Evolutionary conservation across 2,888 invertebrate genomes (phyloP).

Genomic region (Clanis bilineata): DNA sequence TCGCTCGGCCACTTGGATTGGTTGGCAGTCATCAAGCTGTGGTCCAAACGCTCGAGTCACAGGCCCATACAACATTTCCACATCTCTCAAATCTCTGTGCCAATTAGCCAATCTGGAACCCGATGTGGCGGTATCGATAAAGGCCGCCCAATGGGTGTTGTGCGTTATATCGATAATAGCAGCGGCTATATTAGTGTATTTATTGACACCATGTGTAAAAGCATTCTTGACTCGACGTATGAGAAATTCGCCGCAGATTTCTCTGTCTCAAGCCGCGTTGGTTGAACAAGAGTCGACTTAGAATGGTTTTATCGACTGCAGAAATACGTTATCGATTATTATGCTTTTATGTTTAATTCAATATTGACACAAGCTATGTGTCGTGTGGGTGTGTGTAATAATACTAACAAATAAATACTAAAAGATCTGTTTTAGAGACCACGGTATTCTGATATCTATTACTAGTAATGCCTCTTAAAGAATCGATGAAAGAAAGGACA

Average conservation of each 20-base stretch:
- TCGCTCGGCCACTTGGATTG: conserved; percentile 71
- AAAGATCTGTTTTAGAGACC: too few relatives aligned
- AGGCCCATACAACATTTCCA: conserved; percentile 61
- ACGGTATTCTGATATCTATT: too few relatives aligned
- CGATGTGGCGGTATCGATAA: conserved; percentile 56
- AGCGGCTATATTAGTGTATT: conserved; percentile 55
- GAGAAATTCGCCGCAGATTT: conserved; percentile 54
- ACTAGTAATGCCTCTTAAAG: too few relatives aligned
- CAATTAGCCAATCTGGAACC: conserved; percentile 42
- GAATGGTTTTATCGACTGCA: conserved; percentile 5
- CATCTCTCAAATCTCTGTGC: conserved; percentile 49
- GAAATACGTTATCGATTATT: background rate
- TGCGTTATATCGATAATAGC: conserved; percentile 63
- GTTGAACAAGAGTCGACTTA: conserved; percentile 50
- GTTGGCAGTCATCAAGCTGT: conserved; percentile 67
- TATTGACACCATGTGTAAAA: conserved; percentile 64
- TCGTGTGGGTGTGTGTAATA: too few relatives aligned
- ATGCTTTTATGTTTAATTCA: background rate
- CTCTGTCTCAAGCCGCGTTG: conserved; percentile 64
- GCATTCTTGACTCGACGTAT: conserved; percentile 46
- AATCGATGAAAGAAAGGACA: too few relatives aligned
- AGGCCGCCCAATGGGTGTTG: conserved; percentile 66
- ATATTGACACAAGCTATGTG: too few relatives aligned
- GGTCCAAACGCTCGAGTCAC: conserved; percentile 62
- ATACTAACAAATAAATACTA: too few relatives aligned